Conservation (phyloP, 2,113 vertebrate genomes). For the Mus spicilegus region DNA sequence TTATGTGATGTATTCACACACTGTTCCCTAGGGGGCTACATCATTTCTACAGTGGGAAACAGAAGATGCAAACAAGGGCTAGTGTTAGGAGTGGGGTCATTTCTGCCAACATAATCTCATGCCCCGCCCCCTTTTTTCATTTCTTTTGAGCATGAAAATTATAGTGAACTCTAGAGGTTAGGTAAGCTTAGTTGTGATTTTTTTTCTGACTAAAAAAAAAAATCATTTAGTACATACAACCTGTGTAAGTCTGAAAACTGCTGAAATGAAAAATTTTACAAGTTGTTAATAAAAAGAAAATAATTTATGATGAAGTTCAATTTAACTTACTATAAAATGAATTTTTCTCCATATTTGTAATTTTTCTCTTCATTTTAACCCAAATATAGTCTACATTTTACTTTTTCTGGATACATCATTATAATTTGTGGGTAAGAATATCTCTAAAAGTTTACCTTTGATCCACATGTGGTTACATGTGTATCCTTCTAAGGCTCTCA, state of each 20-base stretch:
- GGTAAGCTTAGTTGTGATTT: constrained; percentile 6
- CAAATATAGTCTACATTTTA: constrained; percentile 1
- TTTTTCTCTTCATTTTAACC: constrained; percentile 31
- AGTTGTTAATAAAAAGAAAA: not conserved
- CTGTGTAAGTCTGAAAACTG: not conserved
- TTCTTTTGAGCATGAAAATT: not conserved
- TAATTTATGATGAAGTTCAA: not conserved
- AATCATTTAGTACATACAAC: not conserved
- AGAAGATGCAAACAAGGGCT: not conserved
- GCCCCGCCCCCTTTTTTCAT: not conserved
- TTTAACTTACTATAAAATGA: not conserved
- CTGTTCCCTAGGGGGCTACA: not conserved
- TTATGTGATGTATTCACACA: too few species aligned
- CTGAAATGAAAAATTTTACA: not conserved
- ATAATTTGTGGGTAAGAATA: not conserved
- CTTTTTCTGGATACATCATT: not conserved
- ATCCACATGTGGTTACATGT: not conserved
- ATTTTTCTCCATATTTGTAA: constrained; percentile 10
- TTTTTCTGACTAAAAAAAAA: not conserved
- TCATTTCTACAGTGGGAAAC: not conserved
- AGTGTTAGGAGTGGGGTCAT: not conserved
- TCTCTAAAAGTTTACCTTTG: not conserved
- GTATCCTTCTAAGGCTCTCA: accelerated
- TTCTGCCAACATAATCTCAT: not conserved
- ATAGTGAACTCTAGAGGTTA: not conserved